Percentiles rank a stretch among this genome's conserved stretches.
Conservation (phyloP, 2,888 invertebrate genomes). For the Tribolium freemani region DNA sequence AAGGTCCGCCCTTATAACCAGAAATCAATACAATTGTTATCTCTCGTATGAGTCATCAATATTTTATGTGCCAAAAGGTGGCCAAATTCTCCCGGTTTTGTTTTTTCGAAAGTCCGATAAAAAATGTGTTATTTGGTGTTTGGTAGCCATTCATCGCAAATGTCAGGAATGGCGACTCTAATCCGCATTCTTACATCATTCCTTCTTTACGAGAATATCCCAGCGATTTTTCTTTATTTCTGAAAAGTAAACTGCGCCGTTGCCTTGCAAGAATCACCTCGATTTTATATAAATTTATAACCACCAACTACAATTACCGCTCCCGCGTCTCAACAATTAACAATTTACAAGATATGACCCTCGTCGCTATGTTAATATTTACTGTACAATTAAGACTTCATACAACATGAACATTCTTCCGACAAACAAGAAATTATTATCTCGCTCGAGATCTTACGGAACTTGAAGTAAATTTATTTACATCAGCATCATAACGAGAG, state of each 20-base stretch:
- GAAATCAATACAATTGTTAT: slow-evolving; percentile 42
- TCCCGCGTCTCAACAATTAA: slow-evolving; percentile 11
- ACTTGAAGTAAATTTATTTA: slow-evolving; percentile 57
- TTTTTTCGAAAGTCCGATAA: slow-evolving; percentile 1
- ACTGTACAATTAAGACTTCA: slow-evolving; percentile 41
- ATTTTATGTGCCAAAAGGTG: slow-evolving; percentile 36
- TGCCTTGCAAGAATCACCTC: slow-evolving; percentile 1
- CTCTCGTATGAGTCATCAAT: slow-evolving; percentile 43
- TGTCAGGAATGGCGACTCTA: slow-evolving; percentile 28
- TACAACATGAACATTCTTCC: slow-evolving; percentile 39
- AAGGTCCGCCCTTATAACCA: slow-evolving; percentile 36
- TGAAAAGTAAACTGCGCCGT: slow-evolving; percentile 8
- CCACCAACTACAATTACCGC: background rate
- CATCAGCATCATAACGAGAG: slow-evolving; percentile 52
- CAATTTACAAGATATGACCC: slow-evolving; percentile 14
- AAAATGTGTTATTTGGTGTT: slow-evolving; percentile 18
- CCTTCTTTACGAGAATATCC: slow-evolving; percentile 31
- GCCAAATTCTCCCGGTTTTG: background rate
- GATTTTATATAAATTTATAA: slow-evolving; percentile 15
- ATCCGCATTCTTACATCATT: slow-evolving; percentile 38
- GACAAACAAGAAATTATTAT: slow-evolving; percentile 55
- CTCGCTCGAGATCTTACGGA: slow-evolving; percentile 46
- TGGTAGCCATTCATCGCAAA: slow-evolving; percentile 22
- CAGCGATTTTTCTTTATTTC: slow-evolving; percentile 37
- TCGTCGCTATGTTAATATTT: slow-evolving; percentile 34